Conservation (phyloP, 2,113 vertebrate species). For the cattle (Bos taurus) region ARS-UCD2.0 NC_037341.1:3757501-3758000, state of each 20-base stretch:
- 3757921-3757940: not conserved
- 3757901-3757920: not conserved
- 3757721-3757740: not conserved
- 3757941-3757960: not conserved
- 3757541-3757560: not conserved
- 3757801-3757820: not conserved
- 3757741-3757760: fast-evolving
- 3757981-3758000: not conserved
- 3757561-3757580: not conserved
- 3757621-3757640: not conserved
- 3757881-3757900: not conserved
- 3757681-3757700: not conserved
- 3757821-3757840: not conserved
- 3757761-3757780: not conserved
- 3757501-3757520: not conserved
- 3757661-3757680: not conserved
- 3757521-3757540: not conserved
- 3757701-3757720: not conserved
- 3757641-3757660: not conserved
- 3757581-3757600: not conserved
- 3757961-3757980: not conserved
- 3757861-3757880: not conserved
- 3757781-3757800: not conserved
- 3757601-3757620: not conserved
- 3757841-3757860: not conserved